Evolutionary conservation across 2,113 vertebrate species (phyloP), one percentile per base, ranked within the genome.

Genomic region (Bucco capensis): DNA sequence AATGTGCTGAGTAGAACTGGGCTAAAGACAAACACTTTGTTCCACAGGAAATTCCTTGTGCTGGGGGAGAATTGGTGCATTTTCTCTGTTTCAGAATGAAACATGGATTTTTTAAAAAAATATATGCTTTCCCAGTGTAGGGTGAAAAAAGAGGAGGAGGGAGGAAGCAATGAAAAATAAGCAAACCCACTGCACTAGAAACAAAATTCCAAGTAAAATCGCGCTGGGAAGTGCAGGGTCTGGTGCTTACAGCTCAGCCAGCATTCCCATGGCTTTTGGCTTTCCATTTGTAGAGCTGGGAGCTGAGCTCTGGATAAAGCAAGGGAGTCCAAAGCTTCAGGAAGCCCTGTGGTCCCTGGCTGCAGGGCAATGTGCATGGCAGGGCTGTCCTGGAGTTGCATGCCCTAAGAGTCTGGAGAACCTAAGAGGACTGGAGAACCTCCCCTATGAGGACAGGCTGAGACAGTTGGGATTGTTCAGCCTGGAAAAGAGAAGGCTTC

Each of bases 311-410:
- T 83, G 56, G 37, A 4, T 82, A 67, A 75, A 90, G 27, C 24
- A 84, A 65, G 57, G 69, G 51, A 94, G 40, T 14, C 61, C 74
- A 90, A 82, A 93, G 17, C 50, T 92, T 93, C 40, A 58, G 91
- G 71, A 87, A 91, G 19, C 47, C 54, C 86, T 83, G 75, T 80
- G 93, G 90, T 92, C 88, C 51, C 60, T 91, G 91, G 72, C 79
- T 89, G 12, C 58, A n/a, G 83, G 64, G 79, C 56, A 62, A 0
- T 60, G 71, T 71, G 71, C 72, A 83, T 90, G 86, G 64, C 56
- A 92, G 46, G 60, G 47, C 47, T 92, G 62, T 66, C 71, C 61
- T 85, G 58, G 58, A 88, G 50, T 35, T 92, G 47, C 56, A 51
- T 70, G 73, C 64, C 64, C 89, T 50, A 16, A 53, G 64, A n/a